Evolutionary conservation across 2,113 vertebrate species (phyloP).

Genomic region (Myotis yumanensis): DNA sequence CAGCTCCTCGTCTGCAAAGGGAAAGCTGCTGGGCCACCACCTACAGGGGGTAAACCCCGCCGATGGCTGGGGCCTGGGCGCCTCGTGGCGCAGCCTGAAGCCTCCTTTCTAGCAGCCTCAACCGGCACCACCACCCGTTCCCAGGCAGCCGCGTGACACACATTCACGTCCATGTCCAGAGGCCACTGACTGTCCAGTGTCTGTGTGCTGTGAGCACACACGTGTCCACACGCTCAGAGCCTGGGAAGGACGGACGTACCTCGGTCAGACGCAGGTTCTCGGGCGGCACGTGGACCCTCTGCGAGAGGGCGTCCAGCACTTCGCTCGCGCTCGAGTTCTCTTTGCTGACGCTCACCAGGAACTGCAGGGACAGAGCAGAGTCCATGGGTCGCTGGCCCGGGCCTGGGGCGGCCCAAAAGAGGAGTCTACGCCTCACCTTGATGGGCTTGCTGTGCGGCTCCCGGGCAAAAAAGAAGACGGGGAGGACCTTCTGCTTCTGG

Average conservation of each 20-base stretch:
- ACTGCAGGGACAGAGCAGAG: conserved; percentile 80
- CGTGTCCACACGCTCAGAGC: fast-evolving
- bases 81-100: not conserved
- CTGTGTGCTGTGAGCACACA: not conserved
- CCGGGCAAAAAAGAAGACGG: conserved; percentile 95
- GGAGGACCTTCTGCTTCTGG: conserved; percentile 98
- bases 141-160: not conserved
- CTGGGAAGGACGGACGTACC: conserved; percentile 79
- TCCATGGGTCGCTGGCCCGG: fast-evolving
- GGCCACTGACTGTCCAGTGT: not conserved
- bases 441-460: conserved; percentile 97
- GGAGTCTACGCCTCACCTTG: conserved; percentile 86
- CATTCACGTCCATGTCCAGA: fast-evolving
- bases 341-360: conserved; percentile 97
- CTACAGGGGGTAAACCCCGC: not conserved
- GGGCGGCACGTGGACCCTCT: conserved; percentile 90
- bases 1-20: not conserved
- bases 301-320: conserved; percentile 94
- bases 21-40: not conserved
- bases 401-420: not conserved
- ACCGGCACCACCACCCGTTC: not conserved
- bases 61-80: not conserved
- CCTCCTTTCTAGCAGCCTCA: not conserved
- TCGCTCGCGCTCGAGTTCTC: conserved; percentile 95
- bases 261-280: conserved; percentile 95